Evolutionary conservation across 2,888 invertebrate genomes (phyloP), one percentile per base, ranked within the genome.

Genomic region (Rhagium mordax): DNA sequence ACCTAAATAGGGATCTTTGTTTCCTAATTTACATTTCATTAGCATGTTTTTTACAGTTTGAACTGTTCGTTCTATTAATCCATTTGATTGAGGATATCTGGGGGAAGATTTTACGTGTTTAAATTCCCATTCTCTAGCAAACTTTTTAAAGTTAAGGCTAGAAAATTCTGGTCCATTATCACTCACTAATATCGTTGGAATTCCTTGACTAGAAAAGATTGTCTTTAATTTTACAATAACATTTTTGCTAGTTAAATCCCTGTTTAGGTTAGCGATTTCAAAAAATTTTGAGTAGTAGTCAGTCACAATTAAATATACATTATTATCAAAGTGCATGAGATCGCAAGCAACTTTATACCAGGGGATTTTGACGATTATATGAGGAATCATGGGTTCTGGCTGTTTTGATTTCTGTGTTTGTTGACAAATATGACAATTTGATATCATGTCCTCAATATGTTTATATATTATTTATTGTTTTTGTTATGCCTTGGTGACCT

Each of bases 401-500:
- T 10, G 3, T n/a, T 60, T 41, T 3, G 18, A 41, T 41, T 41
- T 60, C 20, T 5, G 3, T 13, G 7, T n/a, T 33, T 8, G 27
- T 7, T 15, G 15, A 60, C 59, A 60, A 2, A 18, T 10, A 10
- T 8, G 1, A 33, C 59, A 60, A 2, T 1, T 2, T 16, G 3
- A 4, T 10, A 60, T 18, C 5, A 18, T 18, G 13, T 41, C 33
- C 13, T 60, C 18, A 10, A 60, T 60, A 13, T 60, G 33, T 2
- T 74, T 72, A 24, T 48, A 73, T 76, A 81, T 81, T 55, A 0
- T 33, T 51, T 72, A 53, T 75, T 55, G 55, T 77, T 72, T 81
- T 83, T 24, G 79, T 76, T 18, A 78, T 70, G 1, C 80, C 81
- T 27, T 61, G 33, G 67, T 77, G 64, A 27, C 21, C 60, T n/a